A percentile compares a stretch with the other conserved stretches of the same genome.
Evolutionary conservation across 2,797 vertebrate genomes (phyloP).

Genomic region (Microchirus variegatus): DNA sequence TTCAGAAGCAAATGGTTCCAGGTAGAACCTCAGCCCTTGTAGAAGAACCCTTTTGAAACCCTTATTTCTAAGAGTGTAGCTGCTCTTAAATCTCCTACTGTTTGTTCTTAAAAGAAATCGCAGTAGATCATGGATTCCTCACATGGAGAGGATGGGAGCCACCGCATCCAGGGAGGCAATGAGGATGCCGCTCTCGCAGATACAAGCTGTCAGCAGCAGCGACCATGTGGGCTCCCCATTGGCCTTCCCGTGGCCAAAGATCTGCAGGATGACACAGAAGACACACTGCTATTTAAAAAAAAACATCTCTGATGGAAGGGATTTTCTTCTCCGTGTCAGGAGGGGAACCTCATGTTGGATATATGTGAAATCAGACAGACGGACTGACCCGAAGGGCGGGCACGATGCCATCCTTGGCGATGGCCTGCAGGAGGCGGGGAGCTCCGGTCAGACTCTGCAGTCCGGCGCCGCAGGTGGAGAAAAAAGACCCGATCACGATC

Average conservation of each 20-base stretch:
- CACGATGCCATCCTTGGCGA: constrained; percentile 93
- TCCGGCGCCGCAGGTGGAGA: constrained; percentile 96
- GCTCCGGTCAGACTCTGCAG: constrained; percentile 97
- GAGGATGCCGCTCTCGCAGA: constrained; percentile 97
- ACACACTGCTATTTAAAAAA: not conserved
- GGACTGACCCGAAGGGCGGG: constrained; percentile 90
- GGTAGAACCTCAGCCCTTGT: no score
- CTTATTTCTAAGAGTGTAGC: constrained; percentile 4
- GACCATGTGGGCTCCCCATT: constrained; percentile 98
- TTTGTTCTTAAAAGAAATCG: constrained; percentile 21
- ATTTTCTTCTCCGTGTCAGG: not conserved
- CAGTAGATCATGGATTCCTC: constrained; percentile 58
- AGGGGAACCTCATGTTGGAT: not conserved
- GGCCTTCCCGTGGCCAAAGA: constrained; percentile 96
- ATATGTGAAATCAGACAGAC: not conserved
- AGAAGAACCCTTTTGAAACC: no score
- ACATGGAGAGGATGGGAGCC: constrained; percentile 98
- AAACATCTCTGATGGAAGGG: not conserved
- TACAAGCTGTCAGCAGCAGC: constrained; percentile 93
- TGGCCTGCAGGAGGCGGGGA: constrained; percentile 95
- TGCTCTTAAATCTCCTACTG: constrained; percentile 40
- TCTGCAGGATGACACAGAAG: constrained; percentile 77
- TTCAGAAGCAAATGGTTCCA: no score
- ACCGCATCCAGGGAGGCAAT: constrained; percentile 96
- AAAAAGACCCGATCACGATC: constrained; percentile 96